These are phyloP conservation scores for Smittia sp. DNA, from an alignment of 2,888 invertebrate species.

Conservation along the genomic window DNA sequence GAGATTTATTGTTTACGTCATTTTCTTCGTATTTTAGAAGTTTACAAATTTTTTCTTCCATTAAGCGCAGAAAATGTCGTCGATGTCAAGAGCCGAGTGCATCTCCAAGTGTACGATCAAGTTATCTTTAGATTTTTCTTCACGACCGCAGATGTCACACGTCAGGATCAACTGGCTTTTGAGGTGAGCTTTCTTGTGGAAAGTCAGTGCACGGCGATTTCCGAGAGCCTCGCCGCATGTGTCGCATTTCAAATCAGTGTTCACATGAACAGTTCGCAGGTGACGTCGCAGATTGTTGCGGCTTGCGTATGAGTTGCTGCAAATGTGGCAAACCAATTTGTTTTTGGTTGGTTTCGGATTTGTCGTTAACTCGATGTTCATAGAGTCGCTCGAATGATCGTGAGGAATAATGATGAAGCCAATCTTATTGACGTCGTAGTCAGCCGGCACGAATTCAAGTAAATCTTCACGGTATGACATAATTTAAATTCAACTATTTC, in stretches of 20 bases:
- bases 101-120: neutral
- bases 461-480: neutral
- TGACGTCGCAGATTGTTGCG: neutral
- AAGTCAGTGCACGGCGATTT: neutral
- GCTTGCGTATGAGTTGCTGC: neutral
- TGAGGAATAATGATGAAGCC: neutral
- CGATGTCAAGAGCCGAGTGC: neutral
- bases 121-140: neutral
- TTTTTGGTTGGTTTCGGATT: too few species aligned
- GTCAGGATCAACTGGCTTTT: neutral
- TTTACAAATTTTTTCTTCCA: too few species aligned
- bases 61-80: neutral
- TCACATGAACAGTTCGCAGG: neutral
- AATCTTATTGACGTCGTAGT: neutral
- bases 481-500: neutral
- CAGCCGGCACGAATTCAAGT: neutral
- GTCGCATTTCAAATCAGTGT: neutral
- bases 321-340: neutral
- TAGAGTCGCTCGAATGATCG: too few species aligned
- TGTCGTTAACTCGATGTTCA: too few species aligned
- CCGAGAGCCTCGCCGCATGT: neutral
- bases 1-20: too few species aligned
- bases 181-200: neutral
- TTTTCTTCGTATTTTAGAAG: too few species aligned
- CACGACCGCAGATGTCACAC: neutral